phyloP scores from a whole-genome alignment of 2,113 vertebrate species.

The Chamaea fasciata region DNA sequence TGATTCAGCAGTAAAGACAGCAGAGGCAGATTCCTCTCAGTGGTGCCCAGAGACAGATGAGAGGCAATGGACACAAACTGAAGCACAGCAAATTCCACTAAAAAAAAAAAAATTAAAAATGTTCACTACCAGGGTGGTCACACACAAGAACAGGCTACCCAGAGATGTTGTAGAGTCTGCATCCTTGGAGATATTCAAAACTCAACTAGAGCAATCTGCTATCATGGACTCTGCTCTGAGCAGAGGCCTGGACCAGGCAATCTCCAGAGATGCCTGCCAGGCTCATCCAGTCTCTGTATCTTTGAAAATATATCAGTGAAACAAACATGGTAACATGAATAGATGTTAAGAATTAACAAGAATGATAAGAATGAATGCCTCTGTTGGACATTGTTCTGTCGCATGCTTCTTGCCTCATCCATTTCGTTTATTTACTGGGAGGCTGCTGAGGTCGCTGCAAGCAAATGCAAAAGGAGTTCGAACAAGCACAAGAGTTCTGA shows the following conservation, averaged over 20 bases:
- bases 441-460: neutral
- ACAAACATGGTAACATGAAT: neutral
- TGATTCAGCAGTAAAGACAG: neutral
- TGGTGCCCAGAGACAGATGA: neutral
- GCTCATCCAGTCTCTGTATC: neutral
- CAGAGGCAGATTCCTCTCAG: neutral
- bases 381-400: neutral
- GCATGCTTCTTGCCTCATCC: neutral
- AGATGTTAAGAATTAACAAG: neutral
- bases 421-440: neutral
- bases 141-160: neutral
- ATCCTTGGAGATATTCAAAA: neutral
- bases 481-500: neutral
- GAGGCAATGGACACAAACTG: neutral
- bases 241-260: neutral
- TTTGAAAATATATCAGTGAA: neutral
- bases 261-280: neutral
- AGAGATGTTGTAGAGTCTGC: neutral
- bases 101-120: neutral
- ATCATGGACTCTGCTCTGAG: neutral
- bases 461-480: neutral
- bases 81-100: neutral
- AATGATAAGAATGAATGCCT: neutral
- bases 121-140: rapidly evolving
- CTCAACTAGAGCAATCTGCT: neutral